Base-by-base conservation (phyloP, 2,888 invertebrate species). In the Tetramorium bicarinatum region DNA sequence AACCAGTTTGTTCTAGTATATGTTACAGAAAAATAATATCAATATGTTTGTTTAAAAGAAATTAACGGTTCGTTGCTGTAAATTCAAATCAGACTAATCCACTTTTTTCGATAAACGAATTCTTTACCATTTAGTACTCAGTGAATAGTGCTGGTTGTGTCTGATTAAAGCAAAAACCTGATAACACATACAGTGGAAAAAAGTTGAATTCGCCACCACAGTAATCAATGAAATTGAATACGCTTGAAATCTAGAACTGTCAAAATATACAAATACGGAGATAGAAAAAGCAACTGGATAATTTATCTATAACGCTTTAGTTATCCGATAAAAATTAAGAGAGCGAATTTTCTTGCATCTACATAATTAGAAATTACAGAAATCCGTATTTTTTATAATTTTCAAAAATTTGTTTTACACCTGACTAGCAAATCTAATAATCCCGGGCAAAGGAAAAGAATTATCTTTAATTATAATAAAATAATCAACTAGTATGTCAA, bases 191-290 rank as follows among this genome's bases (percentile, higher is more conserved):
- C 44, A 38, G 2, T 18, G 15, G 21, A 29, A 69, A 44, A 76
- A 25, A 54, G 8, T 13, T 69, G 8, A 11, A 38, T 79, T 56
- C 54, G 7, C 38, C 2, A 44, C 3, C 44, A 25, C 59, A 59
- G 18, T 62, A 49, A 38, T 41, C n/a, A 44, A 79, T 71, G 21
- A 59, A 71, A 79, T 47, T 47, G 29, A 47, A 29, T 71, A 47
- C 41, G 29, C 9, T 59, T 67, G 29, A 34, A 59, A 34, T 66
- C 38, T 38, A 29, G 18, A 56, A 29, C 44, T 56, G 11, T 13
- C 2, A 41, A 52, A 29, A 25, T 18, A 38, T 15, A 41, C 13
- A 69, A 69, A 47, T 59, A 44, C 25, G n/a, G 1, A 54, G 15
- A 34, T 11, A 71, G 21, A 47, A 71, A 54, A 9, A 38, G 4